Evolutionary conservation across 2,797 vertebrate species (phyloP).

Genomic region (Clarias fuscus): DNA sequence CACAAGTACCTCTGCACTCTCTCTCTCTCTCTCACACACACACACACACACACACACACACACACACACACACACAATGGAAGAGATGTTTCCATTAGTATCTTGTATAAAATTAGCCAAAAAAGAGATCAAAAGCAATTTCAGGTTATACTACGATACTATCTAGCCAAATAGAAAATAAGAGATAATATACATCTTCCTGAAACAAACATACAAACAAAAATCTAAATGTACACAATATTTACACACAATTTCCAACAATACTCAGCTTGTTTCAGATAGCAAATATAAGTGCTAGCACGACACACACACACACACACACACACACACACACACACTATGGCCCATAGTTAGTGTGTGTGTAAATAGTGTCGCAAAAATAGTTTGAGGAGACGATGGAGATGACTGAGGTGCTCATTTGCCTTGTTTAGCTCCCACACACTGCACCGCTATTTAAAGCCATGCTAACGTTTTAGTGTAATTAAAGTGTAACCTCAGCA

Average conservation of each 20-base stretch:
- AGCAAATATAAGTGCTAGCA: not conserved
- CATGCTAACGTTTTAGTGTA: not conserved
- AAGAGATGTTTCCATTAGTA: not conserved
- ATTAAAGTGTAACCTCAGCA: not conserved
- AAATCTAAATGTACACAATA: not conserved
- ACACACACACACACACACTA: not conserved
- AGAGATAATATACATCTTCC: not conserved
- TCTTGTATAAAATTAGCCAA: not conserved
- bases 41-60: not conserved
- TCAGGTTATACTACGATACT: not conserved
- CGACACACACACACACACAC: not conserved
- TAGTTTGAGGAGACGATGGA: not conserved
- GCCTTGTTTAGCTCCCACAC: not conserved
- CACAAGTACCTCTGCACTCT: not conserved
- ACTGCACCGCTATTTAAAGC: slow-evolving; percentile 8
- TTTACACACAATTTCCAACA: not conserved
- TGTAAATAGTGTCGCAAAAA: slow-evolving; percentile 8
- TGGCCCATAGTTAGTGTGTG: not conserved
- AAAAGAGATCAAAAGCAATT: not conserved
- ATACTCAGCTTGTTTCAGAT: not conserved
- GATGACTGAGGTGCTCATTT: slow-evolving; percentile 6
- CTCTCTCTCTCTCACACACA: not conserved
- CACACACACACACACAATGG: not conserved
- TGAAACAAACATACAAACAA: not conserved
- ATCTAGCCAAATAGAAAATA: not conserved